These are phyloP conservation scores for Perca flavescens DNA, from an alignment of 2,113 vertebrate species.

Conservation along the genomic window DNA sequence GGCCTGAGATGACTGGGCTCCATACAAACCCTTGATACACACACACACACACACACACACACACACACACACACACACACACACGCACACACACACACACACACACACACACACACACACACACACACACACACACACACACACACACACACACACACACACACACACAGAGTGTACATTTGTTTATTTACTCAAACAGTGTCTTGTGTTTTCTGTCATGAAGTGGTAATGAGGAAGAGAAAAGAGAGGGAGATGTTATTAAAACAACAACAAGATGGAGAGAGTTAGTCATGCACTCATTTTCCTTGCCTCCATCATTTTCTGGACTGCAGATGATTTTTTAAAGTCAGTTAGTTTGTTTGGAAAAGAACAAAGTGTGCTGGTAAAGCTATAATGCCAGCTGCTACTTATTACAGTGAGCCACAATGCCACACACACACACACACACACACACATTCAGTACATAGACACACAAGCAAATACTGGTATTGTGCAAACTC, in stretches of 20 bases:
- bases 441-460: neutral
- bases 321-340: conserved; percentile 72
- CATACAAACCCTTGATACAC: neutral
- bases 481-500: conserved; percentile 23
- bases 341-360: conserved; percentile 69
- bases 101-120: too few relatives aligned
- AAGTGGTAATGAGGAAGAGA: conserved; percentile 36
- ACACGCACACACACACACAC: too few relatives aligned
- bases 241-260: conserved; percentile 47
- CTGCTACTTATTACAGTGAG: conserved; percentile 71
- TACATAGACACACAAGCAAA: conserved; percentile 23
- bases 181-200: conserved; percentile 33
- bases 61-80: too few relatives aligned
- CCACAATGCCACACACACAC: conserved; percentile 48
- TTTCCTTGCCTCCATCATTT: conserved; percentile 52
- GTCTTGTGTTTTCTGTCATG: conserved; percentile 34
- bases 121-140: too few relatives aligned
- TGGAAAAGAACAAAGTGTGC: conserved; percentile 64
- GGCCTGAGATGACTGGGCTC: conserved; percentile 2
- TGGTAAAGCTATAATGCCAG: conserved; percentile 63
- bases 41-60: too few relatives aligned
- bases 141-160: too few relatives aligned
- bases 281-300: conserved; percentile 63
- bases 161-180: conserved; percentile 8
- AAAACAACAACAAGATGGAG: conserved; percentile 63